Base-by-base conservation (phyloP, 1,140 invertebrate species). In the Propsilocerus akamusi region DNA sequence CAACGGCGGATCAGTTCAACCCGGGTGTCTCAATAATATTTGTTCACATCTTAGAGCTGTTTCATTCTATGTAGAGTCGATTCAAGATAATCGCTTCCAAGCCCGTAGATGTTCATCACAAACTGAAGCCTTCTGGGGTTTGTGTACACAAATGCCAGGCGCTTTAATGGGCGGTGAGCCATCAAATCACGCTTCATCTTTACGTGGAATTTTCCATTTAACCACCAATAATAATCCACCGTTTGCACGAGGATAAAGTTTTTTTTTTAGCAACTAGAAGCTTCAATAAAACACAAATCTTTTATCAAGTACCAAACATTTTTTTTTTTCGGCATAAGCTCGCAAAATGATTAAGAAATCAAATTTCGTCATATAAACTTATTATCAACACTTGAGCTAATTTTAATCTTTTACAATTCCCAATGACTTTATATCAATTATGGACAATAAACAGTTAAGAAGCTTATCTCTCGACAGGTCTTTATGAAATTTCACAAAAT, bases 1-100 rank as follows among this genome's bases (percentile, higher is more conserved):
- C 12, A 82, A 83, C 57, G 79, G 78, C 25, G 78, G 77, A 5
- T 64, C 61, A 2, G 55, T 64, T 7, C 83, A 86, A 58, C 77
- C 78, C 5, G 83, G 82, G 2, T 87, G 84, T 51, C 22, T 41
- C 2, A 41, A 14, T 8, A 41, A 41, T 17, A 41, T 20, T 17
- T 41, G 34, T 10, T 41, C 34, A 41, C 34, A 41, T 41, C 34
- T 41, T 41, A 14, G 34, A 20, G 34, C 34, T 41, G 34, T 41
- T 22, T 8, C 34, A 20, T 17, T 17, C 2, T 41, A 17, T 41
- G 34, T 41, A 20, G 34, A 41, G 10, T 41, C 34, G 10, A 41
- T 41, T 17, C 12, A 17, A n/a, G 22, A 41, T 20, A 41, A 41
- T 41, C 14, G 34, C 4, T 41, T 41, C 34, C 34, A 41, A 2